Evolutionary conservation across 2,888 invertebrate species (phyloP), one percentile per base, ranked within the genome.

Genomic region (Trachelus tabidus): DNA sequence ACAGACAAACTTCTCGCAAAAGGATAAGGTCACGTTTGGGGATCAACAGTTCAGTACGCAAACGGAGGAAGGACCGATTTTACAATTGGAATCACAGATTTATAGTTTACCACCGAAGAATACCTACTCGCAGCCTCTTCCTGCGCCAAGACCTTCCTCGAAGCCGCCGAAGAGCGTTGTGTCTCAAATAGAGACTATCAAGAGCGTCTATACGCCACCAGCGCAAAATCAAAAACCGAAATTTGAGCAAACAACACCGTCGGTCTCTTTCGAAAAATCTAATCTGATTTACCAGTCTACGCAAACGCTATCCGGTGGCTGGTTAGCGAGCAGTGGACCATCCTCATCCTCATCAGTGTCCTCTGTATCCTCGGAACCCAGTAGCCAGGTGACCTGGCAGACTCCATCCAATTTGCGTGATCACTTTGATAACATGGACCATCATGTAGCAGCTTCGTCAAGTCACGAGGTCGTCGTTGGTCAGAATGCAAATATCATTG

Each of bases 261-360:
- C 90, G 31, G 92, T 94, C 3, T 94, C 94, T 68, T 90, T 95
- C 12, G 94, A 95, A 89, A 93, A 94, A 88, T 93, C 95, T 3
- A 94, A 94, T 88, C 91, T 95, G 78, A 93, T 95, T 77, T 95
- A 94, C 85, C 95, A 95, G 83, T 94, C 94, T 12, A 94, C 87
- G 2, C 87, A 89, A 34, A 86, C 88, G 0, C 73, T 88, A 1
- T 83, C 86, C 2, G 86, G 84, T 6, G 85, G 85, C 1, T 88
- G 89, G 88, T 77, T 84, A 3, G 85, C 76, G 0, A 80, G 77
- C 37, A 82, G 82, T 76, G 81, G 81, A n/a, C 81, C 84, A 1
- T 77, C 79, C 0, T 31, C 33, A 1, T 77, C 81, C 31, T 76
- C 80, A 1, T 79, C 85, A 23, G 77, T 82, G 1, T 80, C 84